Conservation (phyloP, 2,888 invertebrate species). For the Disparrhopalites patrizii region DNA sequence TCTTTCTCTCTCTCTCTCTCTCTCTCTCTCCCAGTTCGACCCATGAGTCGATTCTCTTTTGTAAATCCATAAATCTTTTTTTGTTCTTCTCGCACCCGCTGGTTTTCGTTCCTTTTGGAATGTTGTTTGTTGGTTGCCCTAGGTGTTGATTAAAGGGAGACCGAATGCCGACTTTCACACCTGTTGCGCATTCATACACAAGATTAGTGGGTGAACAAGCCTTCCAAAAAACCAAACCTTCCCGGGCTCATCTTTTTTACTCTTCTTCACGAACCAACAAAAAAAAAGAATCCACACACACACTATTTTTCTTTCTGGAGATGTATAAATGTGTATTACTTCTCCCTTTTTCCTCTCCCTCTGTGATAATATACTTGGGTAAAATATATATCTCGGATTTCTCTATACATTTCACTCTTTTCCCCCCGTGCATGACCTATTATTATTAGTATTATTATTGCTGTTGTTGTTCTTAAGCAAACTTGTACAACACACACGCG, state of each 20-base stretch:
- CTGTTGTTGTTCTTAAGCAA: background rate
- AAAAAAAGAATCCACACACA: background rate
- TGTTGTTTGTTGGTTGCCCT: conserved; percentile 46
- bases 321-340: background rate
- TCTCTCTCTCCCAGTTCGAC: conserved; percentile 3
- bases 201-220: conserved; percentile 28
- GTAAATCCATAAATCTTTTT: conserved; percentile 49
- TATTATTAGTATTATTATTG: background rate
- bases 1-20: no score
- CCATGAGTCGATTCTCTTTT: conserved; percentile 41
- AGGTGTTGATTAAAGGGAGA: conserved; percentile 49
- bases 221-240: conserved; percentile 8
- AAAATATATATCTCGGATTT: no score
- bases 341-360: background rate
- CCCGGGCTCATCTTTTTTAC: conserved; percentile 1
- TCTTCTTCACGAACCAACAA: background rate
- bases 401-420: no score
- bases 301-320: background rate
- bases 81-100: conserved; percentile 45
- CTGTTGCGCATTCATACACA: conserved; percentile 40
- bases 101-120: conserved; percentile 41
- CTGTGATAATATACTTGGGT: background rate
- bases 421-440: no score
- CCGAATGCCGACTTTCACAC: conserved; percentile 48
- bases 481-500: background rate